phyloP scores from a whole-genome alignment of 2,797 vertebrate species.

The Kryptopterus vitreolus region DNA sequence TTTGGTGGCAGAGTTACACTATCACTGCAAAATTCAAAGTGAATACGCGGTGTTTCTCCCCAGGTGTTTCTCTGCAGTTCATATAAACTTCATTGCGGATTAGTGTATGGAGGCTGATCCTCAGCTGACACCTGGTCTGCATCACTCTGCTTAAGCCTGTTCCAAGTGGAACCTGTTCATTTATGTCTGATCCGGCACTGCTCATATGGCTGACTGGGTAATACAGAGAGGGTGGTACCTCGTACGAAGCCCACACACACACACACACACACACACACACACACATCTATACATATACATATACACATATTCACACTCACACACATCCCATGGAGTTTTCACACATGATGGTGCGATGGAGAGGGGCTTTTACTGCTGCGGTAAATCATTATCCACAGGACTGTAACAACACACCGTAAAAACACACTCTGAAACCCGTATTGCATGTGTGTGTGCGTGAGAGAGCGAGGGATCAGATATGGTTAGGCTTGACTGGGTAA shows the following conservation, averaged over 20 bases:
- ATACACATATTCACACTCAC: conserved; percentile 33
- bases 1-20: not conserved
- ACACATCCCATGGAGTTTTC: conserved; percentile 35
- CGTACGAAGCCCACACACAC: conserved; percentile 12
- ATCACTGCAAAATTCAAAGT: conserved; percentile 15
- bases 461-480: conserved; percentile 35
- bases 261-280: conserved; percentile 10
- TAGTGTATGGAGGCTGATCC: conserved; percentile 1
- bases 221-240: conserved; percentile 27
- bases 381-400: conserved; percentile 70
- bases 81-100: conserved; percentile 6
- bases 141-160: conserved; percentile 15
- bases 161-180: conserved; percentile 26
- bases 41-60: not conserved
- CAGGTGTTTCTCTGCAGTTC: conserved; percentile 9
- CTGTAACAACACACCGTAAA: conserved; percentile 66
- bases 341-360: conserved; percentile 54
- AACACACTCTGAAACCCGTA: conserved; percentile 46
- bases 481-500: conserved; percentile 53
- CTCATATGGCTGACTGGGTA: conserved; percentile 17
- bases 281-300: conserved; percentile 4
- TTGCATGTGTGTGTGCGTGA: conserved; percentile 37
- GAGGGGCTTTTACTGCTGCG: conserved; percentile 65
- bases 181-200: conserved; percentile 18
- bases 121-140: conserved; percentile 26